Evolutionary conservation across 2,113 vertebrate genomes (phyloP).

Genomic region (Naja naja): DNA sequence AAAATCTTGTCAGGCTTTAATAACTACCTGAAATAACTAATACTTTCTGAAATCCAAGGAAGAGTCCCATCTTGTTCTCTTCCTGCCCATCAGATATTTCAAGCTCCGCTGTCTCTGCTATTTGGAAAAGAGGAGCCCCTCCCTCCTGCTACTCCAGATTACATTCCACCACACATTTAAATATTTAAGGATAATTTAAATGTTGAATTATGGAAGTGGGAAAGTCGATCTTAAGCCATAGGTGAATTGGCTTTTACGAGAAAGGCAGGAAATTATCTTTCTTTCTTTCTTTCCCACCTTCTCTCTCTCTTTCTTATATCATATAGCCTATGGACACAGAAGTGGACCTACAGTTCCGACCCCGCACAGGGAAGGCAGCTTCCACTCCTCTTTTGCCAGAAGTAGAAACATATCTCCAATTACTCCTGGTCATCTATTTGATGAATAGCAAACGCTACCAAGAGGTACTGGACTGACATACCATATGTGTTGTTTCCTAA

Average conservation of each 20-base stretch:
- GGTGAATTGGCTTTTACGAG: not conserved
- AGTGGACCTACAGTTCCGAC: slow-evolving; percentile 90
- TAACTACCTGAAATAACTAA: not conserved
- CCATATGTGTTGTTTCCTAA: not conserved
- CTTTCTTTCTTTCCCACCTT: not conserved
- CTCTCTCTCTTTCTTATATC: not conserved
- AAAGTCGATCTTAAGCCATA: not conserved
- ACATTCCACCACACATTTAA: not conserved
- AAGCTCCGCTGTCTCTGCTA: not conserved
- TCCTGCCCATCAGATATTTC: not conserved
- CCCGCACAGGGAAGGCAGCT: slow-evolving; percentile 87
- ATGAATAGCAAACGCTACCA: slow-evolving; percentile 90
- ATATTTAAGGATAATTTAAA: not conserved
- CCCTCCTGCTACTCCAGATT: not conserved
- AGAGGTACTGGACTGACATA: slow-evolving; percentile 71
- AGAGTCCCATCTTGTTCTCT: not conserved
- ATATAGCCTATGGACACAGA: slow-evolving; percentile 92
- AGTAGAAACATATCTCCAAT: slow-evolving; percentile 92
- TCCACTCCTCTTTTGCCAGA: slow-evolving; percentile 87
- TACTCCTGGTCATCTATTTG: slow-evolving; percentile 90
- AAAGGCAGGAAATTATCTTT: rapidly evolving
- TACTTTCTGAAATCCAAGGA: not conserved
- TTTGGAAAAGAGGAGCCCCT: not conserved
- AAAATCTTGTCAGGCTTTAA: not conserved
- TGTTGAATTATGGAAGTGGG: not conserved